Percentiles rank a stretch among this genome's conserved stretches.
Evolutionary conservation across 2,888 invertebrate genomes (phyloP).

Genomic region (Parelbella ahira): DNA sequence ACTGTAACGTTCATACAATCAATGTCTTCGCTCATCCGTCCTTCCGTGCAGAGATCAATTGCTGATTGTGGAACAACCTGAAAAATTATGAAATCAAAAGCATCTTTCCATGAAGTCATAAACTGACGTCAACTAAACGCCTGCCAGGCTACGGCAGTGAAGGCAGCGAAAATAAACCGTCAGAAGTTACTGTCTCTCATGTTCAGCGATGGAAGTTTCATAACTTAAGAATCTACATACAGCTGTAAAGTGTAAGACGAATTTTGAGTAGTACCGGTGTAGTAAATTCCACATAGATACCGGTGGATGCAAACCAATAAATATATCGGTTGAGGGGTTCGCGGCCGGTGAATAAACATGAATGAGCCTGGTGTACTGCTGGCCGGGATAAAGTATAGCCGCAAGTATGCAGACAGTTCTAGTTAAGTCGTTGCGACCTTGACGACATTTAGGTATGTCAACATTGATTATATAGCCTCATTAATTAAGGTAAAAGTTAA

Average conservation of each 20-base stretch:
- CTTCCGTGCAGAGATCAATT: no score
- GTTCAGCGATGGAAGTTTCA: conserved; percentile 8
- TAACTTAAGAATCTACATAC: conserved; percentile 45
- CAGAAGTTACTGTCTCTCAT: conserved; percentile 16
- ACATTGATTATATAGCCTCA: no score
- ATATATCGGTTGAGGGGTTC: conserved; percentile 57
- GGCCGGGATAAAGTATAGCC: conserved; percentile 26
- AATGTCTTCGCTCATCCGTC: no score
- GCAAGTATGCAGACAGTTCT: no score
- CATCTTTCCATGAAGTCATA: conserved; percentile 15
- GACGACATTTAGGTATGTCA: no score
- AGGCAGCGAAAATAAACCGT: conserved; percentile 14
- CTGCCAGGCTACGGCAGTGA: neutral
- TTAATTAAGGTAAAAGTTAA: no score
- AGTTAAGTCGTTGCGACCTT: no score
- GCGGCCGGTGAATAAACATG: conserved; percentile 48
- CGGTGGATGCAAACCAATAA: conserved; percentile 64
- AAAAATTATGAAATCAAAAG: conserved; percentile 14
- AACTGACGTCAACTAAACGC: conserved; percentile 10
- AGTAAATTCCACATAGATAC: conserved; percentile 54
- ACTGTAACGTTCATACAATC: no score
- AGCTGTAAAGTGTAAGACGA: conserved; percentile 65
- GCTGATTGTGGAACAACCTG: no score
- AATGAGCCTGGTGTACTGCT: conserved; percentile 29
- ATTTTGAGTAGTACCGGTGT: conserved; percentile 49